Evolutionary conservation across 2,888 invertebrate genomes (phyloP).

Genomic region (Bugulina stolonifera): DNA sequence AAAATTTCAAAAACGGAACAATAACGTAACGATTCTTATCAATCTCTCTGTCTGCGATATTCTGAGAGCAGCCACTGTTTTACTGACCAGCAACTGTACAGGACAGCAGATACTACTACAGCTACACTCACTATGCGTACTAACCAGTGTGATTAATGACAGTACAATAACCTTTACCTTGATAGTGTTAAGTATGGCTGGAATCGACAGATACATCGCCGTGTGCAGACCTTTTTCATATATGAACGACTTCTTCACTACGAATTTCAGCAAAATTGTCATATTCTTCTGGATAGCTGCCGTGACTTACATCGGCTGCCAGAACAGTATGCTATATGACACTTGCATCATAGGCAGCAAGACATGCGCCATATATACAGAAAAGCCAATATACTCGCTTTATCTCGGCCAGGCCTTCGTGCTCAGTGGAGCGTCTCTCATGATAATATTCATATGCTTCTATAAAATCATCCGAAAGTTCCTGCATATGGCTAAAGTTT

Average conservation of each 20-base stretch:
- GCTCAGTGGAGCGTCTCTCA: background rate
- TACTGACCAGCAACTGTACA: too few species aligned
- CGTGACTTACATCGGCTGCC: background rate
- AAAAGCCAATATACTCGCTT: background rate
- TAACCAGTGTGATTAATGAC: background rate
- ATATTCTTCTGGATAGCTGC: background rate
- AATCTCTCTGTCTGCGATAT: too few species aligned
- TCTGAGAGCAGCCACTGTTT: too few species aligned
- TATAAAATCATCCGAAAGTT: background rate
- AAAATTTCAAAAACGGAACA: background rate
- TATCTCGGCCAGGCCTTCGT: background rate
- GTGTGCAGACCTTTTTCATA: background rate
- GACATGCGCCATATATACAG: background rate
- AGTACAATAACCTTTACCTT: background rate
- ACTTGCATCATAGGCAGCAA: background rate
- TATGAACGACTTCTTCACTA: background rate
- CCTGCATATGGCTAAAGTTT: background rate
- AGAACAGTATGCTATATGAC: background rate
- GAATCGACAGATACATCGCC: background rate
- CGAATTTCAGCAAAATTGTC: background rate
- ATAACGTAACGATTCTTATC: background rate
- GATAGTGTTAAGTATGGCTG: background rate
- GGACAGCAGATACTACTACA: background rate
- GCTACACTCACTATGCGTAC: background rate
- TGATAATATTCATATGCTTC: background rate